Evolutionary conservation across 2,113 vertebrate species (phyloP).

Genomic region (Chaetura pelagica): DNA sequence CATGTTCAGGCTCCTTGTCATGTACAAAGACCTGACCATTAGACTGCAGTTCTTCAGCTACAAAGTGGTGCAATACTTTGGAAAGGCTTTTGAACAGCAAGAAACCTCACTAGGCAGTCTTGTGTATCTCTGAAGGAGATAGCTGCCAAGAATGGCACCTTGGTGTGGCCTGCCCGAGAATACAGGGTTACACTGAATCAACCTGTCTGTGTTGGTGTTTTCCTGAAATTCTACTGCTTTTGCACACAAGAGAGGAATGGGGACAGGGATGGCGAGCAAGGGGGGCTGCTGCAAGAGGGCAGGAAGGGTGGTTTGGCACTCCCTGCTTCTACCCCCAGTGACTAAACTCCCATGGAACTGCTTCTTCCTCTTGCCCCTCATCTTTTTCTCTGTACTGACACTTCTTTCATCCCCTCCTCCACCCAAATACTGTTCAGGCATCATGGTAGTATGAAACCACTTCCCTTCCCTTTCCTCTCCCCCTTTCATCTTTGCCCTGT

Average conservation of each 20-base stretch:
- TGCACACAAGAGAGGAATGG: fast-evolving
- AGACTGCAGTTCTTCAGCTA: neutral
- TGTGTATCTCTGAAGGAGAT: neutral
- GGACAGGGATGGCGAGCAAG: neutral
- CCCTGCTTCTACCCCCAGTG: neutral
- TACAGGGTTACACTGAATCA: neutral
- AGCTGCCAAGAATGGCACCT: neutral
- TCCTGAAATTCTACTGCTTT: neutral
- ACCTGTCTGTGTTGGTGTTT: fast-evolving
- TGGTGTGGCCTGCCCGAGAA: neutral
- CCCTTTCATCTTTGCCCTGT: neutral
- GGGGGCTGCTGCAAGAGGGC: neutral
- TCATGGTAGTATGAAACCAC: neutral
- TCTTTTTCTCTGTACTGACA: neutral
- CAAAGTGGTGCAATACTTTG: neutral
- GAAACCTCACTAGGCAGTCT: fast-evolving
- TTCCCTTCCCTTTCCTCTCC: neutral
- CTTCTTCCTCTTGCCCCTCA: neutral
- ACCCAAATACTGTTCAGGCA: neutral
- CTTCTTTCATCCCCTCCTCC: neutral
- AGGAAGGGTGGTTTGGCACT: neutral
- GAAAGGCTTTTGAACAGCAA: neutral
- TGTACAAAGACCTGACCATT: neutral
- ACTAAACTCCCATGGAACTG: neutral
- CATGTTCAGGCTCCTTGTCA: neutral